These are phyloP conservation scores for Pteronotus mesoamericanus DNA, from an alignment of 2,797 vertebrate genomes.

Conservation along the genomic window DNA sequence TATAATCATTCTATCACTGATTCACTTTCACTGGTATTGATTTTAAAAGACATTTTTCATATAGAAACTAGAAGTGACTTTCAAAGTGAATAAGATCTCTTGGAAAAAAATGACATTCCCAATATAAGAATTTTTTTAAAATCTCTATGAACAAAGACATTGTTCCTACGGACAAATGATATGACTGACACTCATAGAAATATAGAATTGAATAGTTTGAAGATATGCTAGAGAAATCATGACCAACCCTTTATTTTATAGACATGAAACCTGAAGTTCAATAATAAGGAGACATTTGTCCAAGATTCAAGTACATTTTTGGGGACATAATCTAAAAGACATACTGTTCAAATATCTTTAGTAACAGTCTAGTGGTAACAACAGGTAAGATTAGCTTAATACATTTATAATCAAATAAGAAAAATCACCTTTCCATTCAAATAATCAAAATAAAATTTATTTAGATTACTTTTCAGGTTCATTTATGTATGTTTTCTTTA, in stretches of 20 bases:
- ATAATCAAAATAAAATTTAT: slow-evolving; percentile 15
- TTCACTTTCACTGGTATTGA: slow-evolving; percentile 53
- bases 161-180: background rate
- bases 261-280: background rate
- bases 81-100: slow-evolving; percentile 34
- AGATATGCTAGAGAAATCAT: background rate
- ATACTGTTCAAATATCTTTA: background rate
- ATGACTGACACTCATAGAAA: background rate
- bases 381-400: background rate
- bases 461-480: background rate
- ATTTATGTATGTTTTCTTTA: background rate
- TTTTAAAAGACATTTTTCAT: slow-evolving; percentile 46
- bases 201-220: background rate
- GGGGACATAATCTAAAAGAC: background rate
- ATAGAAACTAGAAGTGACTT: slow-evolving; percentile 50
- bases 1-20: slow-evolving; percentile 42
- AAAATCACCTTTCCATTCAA: background rate
- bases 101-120: slow-evolving; percentile 33
- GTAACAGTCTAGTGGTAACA: background rate
- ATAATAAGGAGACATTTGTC: background rate
- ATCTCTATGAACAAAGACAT: background rate
- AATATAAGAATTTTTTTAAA: background rate
- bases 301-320: background rate
- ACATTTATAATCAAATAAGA: background rate
- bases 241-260: background rate